Base-by-base conservation (phyloP, 2,888 invertebrate species). In the Colostygia pectinataria region DNA sequence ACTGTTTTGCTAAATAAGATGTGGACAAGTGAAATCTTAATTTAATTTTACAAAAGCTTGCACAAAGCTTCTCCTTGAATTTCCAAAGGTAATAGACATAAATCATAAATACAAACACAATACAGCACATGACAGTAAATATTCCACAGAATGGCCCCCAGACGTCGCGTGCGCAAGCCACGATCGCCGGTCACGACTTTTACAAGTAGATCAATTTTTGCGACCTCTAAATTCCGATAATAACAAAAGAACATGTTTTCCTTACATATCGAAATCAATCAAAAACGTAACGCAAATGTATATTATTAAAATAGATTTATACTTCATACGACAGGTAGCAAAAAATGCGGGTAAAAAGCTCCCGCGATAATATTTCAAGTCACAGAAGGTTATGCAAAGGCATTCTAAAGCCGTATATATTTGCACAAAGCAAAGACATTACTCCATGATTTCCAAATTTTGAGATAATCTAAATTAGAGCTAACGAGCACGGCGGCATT, bases 81-180 rank as follows among this genome's bases (percentile, higher is more conserved):
- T 71, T 71, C 60, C 67, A 66, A 73, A 70, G 73, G 62, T 69
- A 72, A 64, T 66, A 62, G 57, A 66, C 74, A 84, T 87, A 80
- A 86, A 87, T 88, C 84, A 87, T 77, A 75, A 76, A 71, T 66
- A 72, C 58, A 68, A 71, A 65, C 80, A 88, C 86, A 89, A 87
- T 84, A 64, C 75, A 63, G 61, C 70, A 77, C 66, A 83, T 79
- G 84, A 80, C 81, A 80, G 76, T 74, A 79, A 77, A 81, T 79
- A 81, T 76, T 80, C 80, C 70, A 69, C 76, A 68, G 68, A 61
- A 70, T 59, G 77, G 73, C 80, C 82, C 75, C 77, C 74, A 77
- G 68, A 55, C 74, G 75, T 79, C 89, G 86, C 84, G 85, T 87
- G 88, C 86, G 77, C 84, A 70, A 68, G 62, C 64, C 72, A 78